These are phyloP conservation scores for Drosophila paranaensis DNA, from an alignment of 2,888 invertebrate species.

Conservation along the genomic window DNA sequence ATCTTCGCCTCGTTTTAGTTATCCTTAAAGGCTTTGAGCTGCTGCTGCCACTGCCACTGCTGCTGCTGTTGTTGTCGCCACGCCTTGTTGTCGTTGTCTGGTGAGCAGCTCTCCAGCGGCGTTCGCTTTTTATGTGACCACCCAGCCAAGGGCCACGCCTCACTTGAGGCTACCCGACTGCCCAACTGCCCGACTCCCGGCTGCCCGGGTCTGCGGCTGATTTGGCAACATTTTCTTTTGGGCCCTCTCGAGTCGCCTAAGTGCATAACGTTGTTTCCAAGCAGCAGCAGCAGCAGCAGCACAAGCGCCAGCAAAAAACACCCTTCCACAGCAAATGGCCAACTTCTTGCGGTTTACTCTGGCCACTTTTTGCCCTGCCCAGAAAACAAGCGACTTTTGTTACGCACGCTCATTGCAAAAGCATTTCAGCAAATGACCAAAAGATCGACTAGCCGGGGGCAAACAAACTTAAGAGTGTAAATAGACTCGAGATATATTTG, in stretches of 20 bases:
- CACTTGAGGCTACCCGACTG: conserved; percentile 42
- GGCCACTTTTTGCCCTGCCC: conserved; percentile 33
- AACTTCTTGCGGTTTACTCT: conserved; percentile 74
- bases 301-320: conserved; percentile 36
- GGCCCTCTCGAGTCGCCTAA: conserved; percentile 14
- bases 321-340: conserved; percentile 64
- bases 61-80: conserved; percentile 50
- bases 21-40: conserved; percentile 46
- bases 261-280: neutral
- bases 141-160: conserved; percentile 55
- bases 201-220: conserved; percentile 65
- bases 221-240: conserved; percentile 73
- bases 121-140: conserved; percentile 59
- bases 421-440: conserved; percentile 29
- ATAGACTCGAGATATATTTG: neutral
- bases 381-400: conserved; percentile 62
- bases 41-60: conserved; percentile 20
- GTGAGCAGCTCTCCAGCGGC: conserved; percentile 47
- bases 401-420: conserved; percentile 61
- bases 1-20: conserved; percentile 38
- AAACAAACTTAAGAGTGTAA: neutral
- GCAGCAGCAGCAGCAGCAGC: conserved; percentile 8
- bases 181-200: conserved; percentile 18
- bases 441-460: conserved; percentile 17
- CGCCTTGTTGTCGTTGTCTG: conserved; percentile 68